A percentile compares a stretch with the other conserved stretches of the same genome.
phyloP scores from a whole-genome alignment of 2,797 vertebrate genomes.

The Xiphophorus birchmanni region DNA sequence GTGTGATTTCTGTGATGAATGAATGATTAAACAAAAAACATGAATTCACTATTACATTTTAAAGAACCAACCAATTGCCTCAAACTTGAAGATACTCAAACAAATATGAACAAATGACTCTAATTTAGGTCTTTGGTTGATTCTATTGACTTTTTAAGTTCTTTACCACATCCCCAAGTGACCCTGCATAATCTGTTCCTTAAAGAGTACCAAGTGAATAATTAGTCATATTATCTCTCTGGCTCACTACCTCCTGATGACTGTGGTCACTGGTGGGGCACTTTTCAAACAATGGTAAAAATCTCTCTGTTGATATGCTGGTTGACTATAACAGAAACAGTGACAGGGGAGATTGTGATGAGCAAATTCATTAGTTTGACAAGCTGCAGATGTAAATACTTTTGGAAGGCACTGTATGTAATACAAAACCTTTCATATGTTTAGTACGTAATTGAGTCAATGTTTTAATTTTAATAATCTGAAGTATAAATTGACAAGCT shows the following conservation, averaged over 20 bases:
- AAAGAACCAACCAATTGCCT: background rate
- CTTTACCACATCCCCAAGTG: slow-evolving; percentile 28
- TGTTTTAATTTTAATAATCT: background rate
- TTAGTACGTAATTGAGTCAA: background rate
- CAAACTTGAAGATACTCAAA: background rate
- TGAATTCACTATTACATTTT: background rate
- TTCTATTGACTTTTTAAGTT: slow-evolving; percentile 30
- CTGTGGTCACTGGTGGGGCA: slow-evolving; percentile 15
- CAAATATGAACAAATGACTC: slow-evolving; percentile 17
- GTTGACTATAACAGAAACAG: slow-evolving; percentile 11
- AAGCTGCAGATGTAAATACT: background rate
- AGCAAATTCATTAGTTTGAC: slow-evolving; percentile 10
- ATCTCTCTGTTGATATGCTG: slow-evolving; percentile 37
- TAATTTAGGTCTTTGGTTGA: slow-evolving; percentile 46
- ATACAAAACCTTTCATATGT: background rate
- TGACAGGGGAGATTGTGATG: slow-evolving; percentile 1
- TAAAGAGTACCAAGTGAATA: slow-evolving; percentile 33
- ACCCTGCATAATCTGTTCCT: slow-evolving; percentile 25
- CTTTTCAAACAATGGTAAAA: slow-evolving; percentile 18
- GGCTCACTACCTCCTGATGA: slow-evolving; percentile 50
- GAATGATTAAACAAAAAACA: background rate
- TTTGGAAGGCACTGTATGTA: background rate
- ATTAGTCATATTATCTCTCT: slow-evolving; percentile 51
- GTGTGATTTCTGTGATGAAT: background rate
- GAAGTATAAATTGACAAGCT: background rate